Evolutionary conservation across 2,113 vertebrate species (phyloP), one percentile per base, ranked within the genome.

Genomic region (Clupea harengus): DNA sequence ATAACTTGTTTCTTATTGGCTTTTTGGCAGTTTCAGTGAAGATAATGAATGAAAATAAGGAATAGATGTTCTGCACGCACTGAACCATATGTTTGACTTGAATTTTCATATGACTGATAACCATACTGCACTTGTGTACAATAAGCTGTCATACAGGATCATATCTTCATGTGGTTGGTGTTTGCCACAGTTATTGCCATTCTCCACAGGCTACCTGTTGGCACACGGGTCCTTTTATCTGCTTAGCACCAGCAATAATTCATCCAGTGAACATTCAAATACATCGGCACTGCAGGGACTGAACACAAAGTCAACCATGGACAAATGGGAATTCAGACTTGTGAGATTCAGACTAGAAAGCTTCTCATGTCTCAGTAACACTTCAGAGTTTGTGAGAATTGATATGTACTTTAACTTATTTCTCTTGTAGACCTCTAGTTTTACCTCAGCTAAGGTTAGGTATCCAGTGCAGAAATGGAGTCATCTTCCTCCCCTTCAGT

Each of bases 401-500:
- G 72, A 15, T 17, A 39, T 78, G 13, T 78, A 39, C 28, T 17
- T 32, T 32, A 4, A 17, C 54, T 22, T 60, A 15, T 78, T 78
- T 39, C 11, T 17, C 28, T 78, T 32, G 13, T 78, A 17, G 7
- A 25, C n/a, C 64, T 67, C 28, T 32, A 17, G 13, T 39, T 13
- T 1, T 78, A 11, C 32, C 15, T 78, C 28, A 39, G 32, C 25
- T 32, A 15, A 32, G 28, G 72, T 32, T 6, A 39, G 1, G 11
- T 20, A 22, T 60, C 54, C 54, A 5, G 18, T 22, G 54, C 22
- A 78, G 72, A 78, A 6, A 78, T 78, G 72, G 72, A 78, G 28
- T 44, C 75, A 0, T 91, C 89, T 0, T 47, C 81, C 11, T 82
- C 82, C 8, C 90, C 85, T 0, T 92, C 89, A 0, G 91, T 90